These are phyloP conservation scores for Lochmaea capreae DNA, from an alignment of 2,888 invertebrate genomes.

Conservation along the genomic window DNA sequence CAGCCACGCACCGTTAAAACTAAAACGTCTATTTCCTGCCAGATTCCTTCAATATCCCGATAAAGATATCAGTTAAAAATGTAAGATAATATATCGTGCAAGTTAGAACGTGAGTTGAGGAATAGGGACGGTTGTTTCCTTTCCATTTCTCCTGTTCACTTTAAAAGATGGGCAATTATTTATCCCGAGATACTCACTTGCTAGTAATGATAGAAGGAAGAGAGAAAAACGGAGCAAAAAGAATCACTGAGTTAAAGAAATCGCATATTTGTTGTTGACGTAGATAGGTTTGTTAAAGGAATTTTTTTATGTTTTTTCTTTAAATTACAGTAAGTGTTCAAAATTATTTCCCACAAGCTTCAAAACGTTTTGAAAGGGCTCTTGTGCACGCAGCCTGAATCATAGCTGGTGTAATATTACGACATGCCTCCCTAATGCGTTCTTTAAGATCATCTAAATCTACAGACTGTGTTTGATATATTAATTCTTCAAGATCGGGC, in stretches of 20 bases:
- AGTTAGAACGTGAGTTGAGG: slow-evolving; percentile 50
- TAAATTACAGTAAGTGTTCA: no score
- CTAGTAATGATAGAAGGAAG: slow-evolving; percentile 49
- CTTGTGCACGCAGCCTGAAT: no score
- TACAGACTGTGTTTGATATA: no score
- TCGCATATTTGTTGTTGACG: slow-evolving; percentile 18
- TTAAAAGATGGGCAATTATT: slow-evolving; percentile 64
- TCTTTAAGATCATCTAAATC: no score
- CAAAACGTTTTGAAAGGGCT: no score
- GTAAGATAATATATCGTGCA: slow-evolving; percentile 32
- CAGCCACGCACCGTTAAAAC: neutral
- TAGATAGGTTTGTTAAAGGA: no score
- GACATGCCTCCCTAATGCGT: no score
- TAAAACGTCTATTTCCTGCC: slow-evolving; percentile 1
- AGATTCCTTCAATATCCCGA: slow-evolving; percentile 29
- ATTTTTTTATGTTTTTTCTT: no score
- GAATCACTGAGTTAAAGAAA: slow-evolving; percentile 25
- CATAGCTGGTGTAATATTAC: no score
- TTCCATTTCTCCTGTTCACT: slow-evolving; percentile 62
- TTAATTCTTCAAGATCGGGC: no score
- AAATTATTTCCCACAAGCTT: no score
- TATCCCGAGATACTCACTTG: slow-evolving; percentile 58
- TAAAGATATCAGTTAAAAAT: slow-evolving; percentile 43
- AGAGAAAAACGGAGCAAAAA: neutral
- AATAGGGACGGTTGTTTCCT: slow-evolving; percentile 58